These are phyloP conservation scores for Triplophysa bombifrons DNA, from an alignment of 2,797 vertebrate species.

Conservation along the genomic window DNA sequence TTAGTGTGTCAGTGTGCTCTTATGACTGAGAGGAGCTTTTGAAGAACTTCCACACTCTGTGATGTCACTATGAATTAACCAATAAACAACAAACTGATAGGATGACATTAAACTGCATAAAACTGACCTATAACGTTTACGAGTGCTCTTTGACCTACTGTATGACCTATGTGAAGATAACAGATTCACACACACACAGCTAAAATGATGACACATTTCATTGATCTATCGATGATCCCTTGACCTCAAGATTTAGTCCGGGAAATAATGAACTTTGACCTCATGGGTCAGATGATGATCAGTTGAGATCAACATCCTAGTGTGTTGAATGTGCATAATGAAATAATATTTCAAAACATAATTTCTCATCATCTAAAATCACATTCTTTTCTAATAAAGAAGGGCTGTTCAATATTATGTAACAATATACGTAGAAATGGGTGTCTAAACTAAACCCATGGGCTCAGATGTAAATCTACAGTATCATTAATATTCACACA, in stretches of 20 bases:
- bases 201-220: conserved; percentile 2
- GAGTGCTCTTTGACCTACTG: neutral
- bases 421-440: too few species aligned
- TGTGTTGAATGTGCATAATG: too few species aligned
- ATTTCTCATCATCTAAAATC: neutral
- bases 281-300: conserved; percentile 2
- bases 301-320: neutral
- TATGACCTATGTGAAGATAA: neutral
- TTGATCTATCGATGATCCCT: conserved; percentile 24
- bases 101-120: neutral
- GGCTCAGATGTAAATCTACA: too few species aligned
- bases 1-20: conserved; percentile 1
- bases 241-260: conserved; percentile 8
- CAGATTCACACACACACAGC: conserved; percentile 11
- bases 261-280: conserved; percentile 37
- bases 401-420: too few species aligned
- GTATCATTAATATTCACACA: neutral
- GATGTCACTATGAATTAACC: neutral
- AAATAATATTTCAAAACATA: neutral
- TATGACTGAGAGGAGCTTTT: neutral
- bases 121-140: neutral
- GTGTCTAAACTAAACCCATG: too few species aligned
- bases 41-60: neutral
- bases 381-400: too few species aligned
- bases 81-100: neutral